Base-by-base conservation (phyloP, 2,888 invertebrate species). In the Caenorhabditis sp. region DNA sequence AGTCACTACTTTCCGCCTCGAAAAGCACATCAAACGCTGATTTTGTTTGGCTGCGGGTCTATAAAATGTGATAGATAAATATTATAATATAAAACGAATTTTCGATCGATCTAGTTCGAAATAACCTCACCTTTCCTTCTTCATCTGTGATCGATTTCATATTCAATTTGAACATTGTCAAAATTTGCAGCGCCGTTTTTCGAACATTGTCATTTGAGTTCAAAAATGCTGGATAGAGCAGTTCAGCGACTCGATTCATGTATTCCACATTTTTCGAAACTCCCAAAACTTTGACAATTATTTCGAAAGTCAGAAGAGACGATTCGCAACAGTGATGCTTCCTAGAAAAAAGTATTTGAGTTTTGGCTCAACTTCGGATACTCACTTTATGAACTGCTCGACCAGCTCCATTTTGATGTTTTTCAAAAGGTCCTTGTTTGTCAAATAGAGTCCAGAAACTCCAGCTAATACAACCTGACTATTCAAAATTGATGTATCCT, bases 1-100 rank as follows among this genome's bases (percentile, higher is more conserved):
- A 91, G 21, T 91, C 90, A 54, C 92, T 92, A 25, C 90, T 90
- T 89, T 95, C 95, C 0, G 93, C 92, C 62, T 91, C 89, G 64
- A 88, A 84, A 17, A 85, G 62, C 31, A 83, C 63, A 20, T 71
- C 63, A 70, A 82, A 84, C 4, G 62, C 69, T 1, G 58, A 59
- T 27, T 52, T 64, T 14, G 58, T 26, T 27, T 67, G 70, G 10
- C 50, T 43, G 1, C 57, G 66, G n/a, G 66, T 17, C 38, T 56
- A 23, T 1, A 52, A 26, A 17, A 59, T 43, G 23, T 31, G 31
- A 20, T 50, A 17, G 17, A 27, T 54, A n/a, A n/a, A n/a, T n/a
- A n/a, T n/a, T n/a, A n/a, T n/a, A n/a, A n/a, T n/a, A n/a, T n/a
- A n/a, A n/a, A n/a, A n/a, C n/a, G n/a, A n/a, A n/a, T n/a, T n/a